Percentiles rank a stretch among this genome's conserved stretches.
These are phyloP conservation scores for Anoncus sp. DNA, from an alignment of 2,888 invertebrate genomes.

Conservation along the genomic window DNA sequence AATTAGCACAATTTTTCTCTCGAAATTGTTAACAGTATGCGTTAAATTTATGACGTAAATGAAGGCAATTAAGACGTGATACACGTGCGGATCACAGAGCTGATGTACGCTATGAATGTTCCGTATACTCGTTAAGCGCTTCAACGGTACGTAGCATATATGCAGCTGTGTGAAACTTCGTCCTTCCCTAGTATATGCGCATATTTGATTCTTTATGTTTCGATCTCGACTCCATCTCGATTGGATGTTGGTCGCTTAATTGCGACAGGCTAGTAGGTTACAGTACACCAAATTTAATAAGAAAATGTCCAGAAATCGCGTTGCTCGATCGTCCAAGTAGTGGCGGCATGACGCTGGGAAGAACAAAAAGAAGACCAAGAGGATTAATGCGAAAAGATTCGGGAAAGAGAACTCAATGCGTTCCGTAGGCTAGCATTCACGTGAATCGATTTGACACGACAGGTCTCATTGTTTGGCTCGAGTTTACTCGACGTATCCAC, in stretches of 20 bases:
- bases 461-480: constrained; percentile 67
- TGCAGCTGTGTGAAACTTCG: background rate
- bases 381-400: constrained; percentile 59
- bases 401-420: constrained; percentile 34
- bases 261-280: constrained; percentile 55
- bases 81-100: background rate
- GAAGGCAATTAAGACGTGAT: background rate
- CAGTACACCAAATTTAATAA: constrained; percentile 32
- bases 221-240: constrained; percentile 41
- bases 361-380: constrained; percentile 28
- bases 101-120: background rate
- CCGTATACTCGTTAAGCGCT: background rate
- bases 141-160: background rate
- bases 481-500: constrained; percentile 52
- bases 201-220: constrained; percentile 44
- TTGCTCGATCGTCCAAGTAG: constrained; percentile 44
- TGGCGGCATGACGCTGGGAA: constrained; percentile 31
- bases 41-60: background rate
- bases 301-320: constrained; percentile 48
- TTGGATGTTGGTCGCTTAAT: constrained; percentile 9
- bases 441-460: constrained; percentile 65
- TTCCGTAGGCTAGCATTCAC: constrained; percentile 37
- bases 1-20: too few relatives aligned
- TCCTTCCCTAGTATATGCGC: constrained; percentile 12
- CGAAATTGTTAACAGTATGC: too few relatives aligned